Base-by-base conservation (phyloP, 2,888 invertebrate genomes). In the Campoplex nolae region DNA sequence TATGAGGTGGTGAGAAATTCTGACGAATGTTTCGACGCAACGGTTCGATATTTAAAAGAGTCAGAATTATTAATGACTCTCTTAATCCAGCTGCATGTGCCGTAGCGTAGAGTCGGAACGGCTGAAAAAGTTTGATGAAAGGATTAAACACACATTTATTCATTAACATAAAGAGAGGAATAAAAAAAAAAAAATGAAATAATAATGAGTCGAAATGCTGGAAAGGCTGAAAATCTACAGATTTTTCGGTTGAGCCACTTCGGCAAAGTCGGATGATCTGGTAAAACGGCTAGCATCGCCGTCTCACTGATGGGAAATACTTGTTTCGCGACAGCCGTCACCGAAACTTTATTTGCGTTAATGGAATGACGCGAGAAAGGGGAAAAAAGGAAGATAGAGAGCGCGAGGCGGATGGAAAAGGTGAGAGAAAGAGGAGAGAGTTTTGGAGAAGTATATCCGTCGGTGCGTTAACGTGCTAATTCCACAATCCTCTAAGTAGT, bases 291-390 rank as follows among this genome's bases (percentile, higher is more conserved):
- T 28, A 45, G 58, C 62, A 62, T 32, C 62, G 16, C n/a, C 16
- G 6, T 32, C 18, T n/a, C 84, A 88, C 90, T 93, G 93, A 93
- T 93, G 93, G 93, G 90, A 92, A 93, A 93, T 93, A 90, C 93
- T 92, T 93, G 93, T 93, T 92, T 91, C 89, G 90, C 84, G 90
- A 91, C 90, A 88, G 91, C 91, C 92, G 92, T 92, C 93, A 91
- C 89, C 42, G 89, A 90, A 87, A 91, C 90, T 92, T 92, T 92
- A 93, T 92, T 92, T 92, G 91, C 92, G 91, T 91, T 35, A 56
- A 42, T 56, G 42, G 58, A 75, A 28, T 3, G 16, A 62, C 16
- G 16, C 1, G 16, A 62, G 32, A 6, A 32, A 8, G 32, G 58
- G 58, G 58, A 3, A 62, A 62, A 62, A 32, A 32, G 16, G 2